Conservation (phyloP, 1,140 invertebrate genomes). For the Portunus trituberculatus region DNA sequence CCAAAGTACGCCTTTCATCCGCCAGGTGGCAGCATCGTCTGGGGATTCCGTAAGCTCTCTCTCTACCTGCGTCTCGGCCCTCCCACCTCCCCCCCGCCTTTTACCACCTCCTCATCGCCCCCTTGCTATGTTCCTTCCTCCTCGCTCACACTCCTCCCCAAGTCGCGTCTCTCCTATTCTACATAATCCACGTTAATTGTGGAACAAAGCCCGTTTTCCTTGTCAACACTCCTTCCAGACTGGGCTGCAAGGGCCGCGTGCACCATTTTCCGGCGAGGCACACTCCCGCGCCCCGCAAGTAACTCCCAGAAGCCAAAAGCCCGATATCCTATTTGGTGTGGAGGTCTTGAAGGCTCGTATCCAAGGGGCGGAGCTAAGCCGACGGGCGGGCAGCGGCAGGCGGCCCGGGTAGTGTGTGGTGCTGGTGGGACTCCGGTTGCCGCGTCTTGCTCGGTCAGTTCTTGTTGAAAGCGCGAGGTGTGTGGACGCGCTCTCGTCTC, state of each 20-base stretch:
- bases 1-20: not conserved
- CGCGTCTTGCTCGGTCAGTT: slow-evolving; percentile 27
- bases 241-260: not conserved
- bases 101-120: not conserved
- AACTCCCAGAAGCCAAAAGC: slow-evolving; percentile 18
- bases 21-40: slow-evolving; percentile 18
- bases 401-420: slow-evolving; percentile 6
- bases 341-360: slow-evolving; percentile 28
- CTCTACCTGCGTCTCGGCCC: not conserved
- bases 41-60: not conserved
- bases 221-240: not conserved
- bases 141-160: not conserved
- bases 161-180: not conserved
- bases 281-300: not conserved
- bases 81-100: not conserved
- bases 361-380: slow-evolving; percentile 27
- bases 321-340: slow-evolving; percentile 41
- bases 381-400: slow-evolving; percentile 26
- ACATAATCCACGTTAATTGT: not conserved
- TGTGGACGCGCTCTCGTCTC: slow-evolving; percentile 30
- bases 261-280: not conserved
- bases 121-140: not conserved
- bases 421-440: not conserved
- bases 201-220: slow-evolving; percentile 11
- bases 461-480: slow-evolving; percentile 51